These are phyloP conservation scores for Shargacucullia verbasci DNA, from an alignment of 2,888 invertebrate genomes.

Conservation along the genomic window DNA sequence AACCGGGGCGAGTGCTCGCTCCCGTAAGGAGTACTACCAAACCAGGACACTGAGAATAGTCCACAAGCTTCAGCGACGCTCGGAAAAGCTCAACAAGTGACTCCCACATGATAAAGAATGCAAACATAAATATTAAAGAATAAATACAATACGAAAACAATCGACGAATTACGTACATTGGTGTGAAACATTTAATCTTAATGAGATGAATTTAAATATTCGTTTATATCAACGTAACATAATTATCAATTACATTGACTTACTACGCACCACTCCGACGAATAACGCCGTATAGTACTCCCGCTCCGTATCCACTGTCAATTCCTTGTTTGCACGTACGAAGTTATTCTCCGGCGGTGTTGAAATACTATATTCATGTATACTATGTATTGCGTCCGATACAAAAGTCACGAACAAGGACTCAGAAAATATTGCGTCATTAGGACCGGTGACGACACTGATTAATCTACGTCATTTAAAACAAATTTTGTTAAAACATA, in stretches of 20 bases:
- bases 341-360: conserved; percentile 13
- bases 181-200: conserved; percentile 58
- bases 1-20: conserved; percentile 8
- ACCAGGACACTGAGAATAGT: conserved; percentile 6
- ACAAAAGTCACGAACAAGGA: conserved; percentile 14
- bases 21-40: conserved; percentile 8
- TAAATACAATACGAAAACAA: conserved; percentile 50
- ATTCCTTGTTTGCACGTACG: conserved; percentile 28
- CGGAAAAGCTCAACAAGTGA: background rate
- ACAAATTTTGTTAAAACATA: conserved; percentile 30
- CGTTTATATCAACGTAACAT: conserved; percentile 37
- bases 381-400: conserved; percentile 8
- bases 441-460: conserved; percentile 24
- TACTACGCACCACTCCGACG: conserved; percentile 15
- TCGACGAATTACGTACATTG: conserved; percentile 41
- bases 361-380: conserved; percentile 9
- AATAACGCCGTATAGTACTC: conserved; percentile 24
- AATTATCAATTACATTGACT: conserved; percentile 33
- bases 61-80: background rate
- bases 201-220: conserved; percentile 50
- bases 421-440: conserved; percentile 19
- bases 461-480: conserved; percentile 22
- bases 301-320: conserved; percentile 15
- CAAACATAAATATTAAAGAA: conserved; percentile 36
- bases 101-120: conserved; percentile 30